These are phyloP conservation scores for Dendrocincla tyrannina DNA, from an alignment of 2,797 vertebrate genomes.

Conservation along the genomic window DNA sequence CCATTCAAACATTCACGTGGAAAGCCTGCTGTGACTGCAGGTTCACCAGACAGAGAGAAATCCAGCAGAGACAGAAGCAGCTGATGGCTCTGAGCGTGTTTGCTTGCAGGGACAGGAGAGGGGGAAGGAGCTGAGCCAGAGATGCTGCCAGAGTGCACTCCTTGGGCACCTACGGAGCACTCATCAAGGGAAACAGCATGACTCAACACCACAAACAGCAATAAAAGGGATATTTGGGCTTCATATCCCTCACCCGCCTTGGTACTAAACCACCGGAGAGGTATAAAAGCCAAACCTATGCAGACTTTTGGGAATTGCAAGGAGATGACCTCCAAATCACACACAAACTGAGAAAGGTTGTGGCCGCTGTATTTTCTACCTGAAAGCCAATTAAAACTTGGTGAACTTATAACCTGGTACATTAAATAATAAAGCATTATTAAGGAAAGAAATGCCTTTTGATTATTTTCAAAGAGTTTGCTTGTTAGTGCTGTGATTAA, in stretches of 20 bases:
- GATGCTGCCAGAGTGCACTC: neutral
- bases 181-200: neutral
- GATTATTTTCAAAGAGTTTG: neutral
- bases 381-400: neutral
- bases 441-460: neutral
- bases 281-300: neutral
- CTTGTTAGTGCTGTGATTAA: neutral
- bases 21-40: constrained; percentile 32
- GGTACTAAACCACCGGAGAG: neutral
- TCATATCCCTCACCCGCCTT: neutral
- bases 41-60: constrained; percentile 13
- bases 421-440: neutral
- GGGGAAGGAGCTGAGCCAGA: neutral
- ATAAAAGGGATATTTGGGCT: neutral
- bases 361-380: neutral
- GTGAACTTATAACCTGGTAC: neutral
- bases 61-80: neutral
- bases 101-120: neutral
- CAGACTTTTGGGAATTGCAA: neutral
- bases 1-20: neutral
- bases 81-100: neutral
- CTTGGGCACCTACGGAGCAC: neutral
- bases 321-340: neutral
- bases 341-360: neutral
- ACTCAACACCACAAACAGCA: neutral